Evolutionary conservation across 92 coral and sea anemone genomes (phyloP), one percentile per base, ranked within the genome.

Genomic region (Heliopora coerulea): DNA sequence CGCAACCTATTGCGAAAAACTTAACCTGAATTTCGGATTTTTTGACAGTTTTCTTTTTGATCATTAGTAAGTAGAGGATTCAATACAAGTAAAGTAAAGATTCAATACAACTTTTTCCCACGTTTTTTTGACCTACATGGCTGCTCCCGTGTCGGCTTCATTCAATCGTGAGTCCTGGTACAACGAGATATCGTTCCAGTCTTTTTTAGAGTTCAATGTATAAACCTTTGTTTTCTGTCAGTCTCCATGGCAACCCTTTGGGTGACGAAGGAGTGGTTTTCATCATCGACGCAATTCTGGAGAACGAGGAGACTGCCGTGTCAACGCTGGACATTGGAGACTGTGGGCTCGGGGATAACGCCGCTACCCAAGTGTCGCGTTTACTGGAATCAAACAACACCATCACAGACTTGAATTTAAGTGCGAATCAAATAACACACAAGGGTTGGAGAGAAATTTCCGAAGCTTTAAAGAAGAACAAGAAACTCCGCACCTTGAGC

Each of bases 281-380:
- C n/a, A 81, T 93, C 56, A 80, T 90, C 21, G 91, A 93, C 69
- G 98, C 96, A 15, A 73, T 93, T 66, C 62, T 90, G 34, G 85
- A 77, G 34, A 83, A 85, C 31, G 42, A 67, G 13, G 83, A 68
- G 66, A 76, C 84, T 24, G 81, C 98, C 11, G 27, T 93, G 17
- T 82, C 85, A 70, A 90, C 91, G 82, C 72, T 93, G 37, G 98
- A 93, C 59, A 62, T 93, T 8, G 98, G 98, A 30, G 98, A 90
- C 81, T 93, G 98, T 63, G 86, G 88, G 49, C 61, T 93, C 57
- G 85, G 83, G 17, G 89, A 90, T 57, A 84, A 59, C 23, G 98
- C 96, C 31, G 98, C 96, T 27, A 52, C 68, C 28, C 88, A 87
- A 62, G 81, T 93, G 34, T 96, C 98, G 18, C 79, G 91, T 18